A percentile compares a stretch with the other conserved stretches of the same genome.
Conservation (phyloP, 2,888 invertebrate genomes). For the Acleris sparsana region DNA sequence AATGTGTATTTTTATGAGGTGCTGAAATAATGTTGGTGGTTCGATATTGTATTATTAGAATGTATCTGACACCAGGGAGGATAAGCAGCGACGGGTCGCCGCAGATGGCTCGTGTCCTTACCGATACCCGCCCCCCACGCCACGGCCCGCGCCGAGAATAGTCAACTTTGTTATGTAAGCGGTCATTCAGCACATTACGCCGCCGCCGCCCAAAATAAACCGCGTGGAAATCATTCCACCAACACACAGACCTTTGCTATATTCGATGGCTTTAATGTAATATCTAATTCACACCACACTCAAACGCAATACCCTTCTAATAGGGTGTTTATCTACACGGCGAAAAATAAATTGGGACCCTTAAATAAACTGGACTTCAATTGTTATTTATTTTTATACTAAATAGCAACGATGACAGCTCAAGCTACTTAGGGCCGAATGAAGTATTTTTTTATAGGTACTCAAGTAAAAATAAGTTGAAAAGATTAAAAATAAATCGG, state of each 20-base stretch:
- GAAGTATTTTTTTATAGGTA: neutral
- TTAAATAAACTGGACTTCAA: constrained; percentile 2
- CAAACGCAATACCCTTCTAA: constrained; percentile 16
- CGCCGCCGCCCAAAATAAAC: constrained; percentile 40
- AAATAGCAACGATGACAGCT: neutral
- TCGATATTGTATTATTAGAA: constrained; percentile 17
- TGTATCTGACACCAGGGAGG: constrained; percentile 17
- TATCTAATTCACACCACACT: constrained; percentile 22
- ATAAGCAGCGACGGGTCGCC: constrained; percentile 9
- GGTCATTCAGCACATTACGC: constrained; percentile 45
- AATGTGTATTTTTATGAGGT: neutral
- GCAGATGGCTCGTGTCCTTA: constrained; percentile 2
- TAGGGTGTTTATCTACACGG: constrained; percentile 7
- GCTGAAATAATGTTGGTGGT: constrained; percentile 10
- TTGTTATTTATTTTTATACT: neutral
- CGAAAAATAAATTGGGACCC: constrained; percentile 10
- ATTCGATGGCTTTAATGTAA: constrained; percentile 25
- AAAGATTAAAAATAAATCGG: no score
- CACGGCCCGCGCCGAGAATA: constrained; percentile 37
- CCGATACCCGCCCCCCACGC: neutral
- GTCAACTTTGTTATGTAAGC: constrained; percentile 38
- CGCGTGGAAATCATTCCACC: constrained; percentile 30
- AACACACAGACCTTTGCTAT: constrained; percentile 12
- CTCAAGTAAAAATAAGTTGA: no score
- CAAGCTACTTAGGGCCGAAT: neutral